A percentile compares a stretch with the other conserved stretches of the same genome.
phyloP scores from a whole-genome alignment of 2,888 invertebrate genomes.

The Charanyca ferruginea region DNA sequence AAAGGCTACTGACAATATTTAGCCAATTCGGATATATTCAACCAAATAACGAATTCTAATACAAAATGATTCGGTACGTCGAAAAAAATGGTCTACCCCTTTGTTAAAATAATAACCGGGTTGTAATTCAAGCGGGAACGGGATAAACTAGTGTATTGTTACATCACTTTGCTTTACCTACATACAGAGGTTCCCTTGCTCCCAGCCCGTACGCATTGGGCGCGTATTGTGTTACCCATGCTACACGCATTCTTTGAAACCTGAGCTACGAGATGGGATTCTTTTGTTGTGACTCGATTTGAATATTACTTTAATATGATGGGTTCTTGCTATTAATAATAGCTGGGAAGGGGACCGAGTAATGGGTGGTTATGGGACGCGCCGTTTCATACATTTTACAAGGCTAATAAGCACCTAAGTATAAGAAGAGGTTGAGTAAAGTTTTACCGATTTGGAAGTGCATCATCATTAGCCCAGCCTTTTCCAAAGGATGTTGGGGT shows the following conservation, averaged over 20 bases:
- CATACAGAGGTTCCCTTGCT: conserved; percentile 60
- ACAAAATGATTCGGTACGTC: conserved; percentile 4
- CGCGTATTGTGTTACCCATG: conserved; percentile 87
- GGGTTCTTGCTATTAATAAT: conserved; percentile 79
- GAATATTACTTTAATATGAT: conserved; percentile 88
- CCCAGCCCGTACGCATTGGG: conserved; percentile 75
- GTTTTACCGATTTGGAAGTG: conserved; percentile 5
- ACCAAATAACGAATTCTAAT: neutral
- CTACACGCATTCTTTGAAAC: conserved; percentile 86
- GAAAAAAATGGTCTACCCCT: conserved; percentile 5
- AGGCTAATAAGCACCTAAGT: conserved; percentile 35
- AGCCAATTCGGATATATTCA: neutral
- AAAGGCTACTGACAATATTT: neutral
- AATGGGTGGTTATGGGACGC: conserved; percentile 45
- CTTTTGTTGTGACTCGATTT: conserved; percentile 87
- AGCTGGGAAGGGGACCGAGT: conserved; percentile 63
- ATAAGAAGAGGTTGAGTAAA: conserved; percentile 15
- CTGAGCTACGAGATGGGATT: conserved; percentile 83
- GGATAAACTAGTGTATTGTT: conserved; percentile 65
- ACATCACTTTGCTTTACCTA: conserved; percentile 68
- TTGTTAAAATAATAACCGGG: conserved; percentile 44
- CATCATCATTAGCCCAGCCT: too few relatives aligned
- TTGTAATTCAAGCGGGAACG: conserved; percentile 41
- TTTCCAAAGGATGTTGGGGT: too few relatives aligned
- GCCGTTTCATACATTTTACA: conserved; percentile 51